These are phyloP conservation scores for Pontoporia blainvillei DNA, from an alignment of 2,113 vertebrate species.

Conservation along the genomic window DNA sequence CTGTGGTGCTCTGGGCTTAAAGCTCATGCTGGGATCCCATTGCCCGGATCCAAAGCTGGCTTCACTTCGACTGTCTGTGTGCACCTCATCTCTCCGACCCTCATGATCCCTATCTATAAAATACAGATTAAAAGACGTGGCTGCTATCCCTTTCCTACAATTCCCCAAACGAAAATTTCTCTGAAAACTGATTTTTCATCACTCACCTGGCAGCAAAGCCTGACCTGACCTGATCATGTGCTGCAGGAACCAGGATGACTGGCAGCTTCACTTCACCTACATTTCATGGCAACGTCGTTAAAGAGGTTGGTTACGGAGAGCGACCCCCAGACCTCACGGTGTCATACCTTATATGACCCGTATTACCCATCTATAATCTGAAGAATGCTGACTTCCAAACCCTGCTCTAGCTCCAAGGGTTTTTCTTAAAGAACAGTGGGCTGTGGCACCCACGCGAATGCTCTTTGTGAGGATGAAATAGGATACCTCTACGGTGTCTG, in stretches of 20 bases:
- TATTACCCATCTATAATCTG: rapidly evolving
- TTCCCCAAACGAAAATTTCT: not conserved
- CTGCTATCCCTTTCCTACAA: not conserved
- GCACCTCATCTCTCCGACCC: not conserved
- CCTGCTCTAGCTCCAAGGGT: not conserved
- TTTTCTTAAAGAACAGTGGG: not conserved
- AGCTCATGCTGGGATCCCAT: not conserved
- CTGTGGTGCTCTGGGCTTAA: rapidly evolving
- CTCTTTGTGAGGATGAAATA: not conserved
- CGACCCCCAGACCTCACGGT: not conserved
- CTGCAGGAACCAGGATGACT: not conserved
- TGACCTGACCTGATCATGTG: not conserved
- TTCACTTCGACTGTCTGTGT: rapidly evolving
- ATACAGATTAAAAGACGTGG: not conserved
- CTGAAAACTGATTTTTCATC: not conserved
- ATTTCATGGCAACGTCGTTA: rapidly evolving
- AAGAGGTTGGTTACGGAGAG: rapidly evolving
- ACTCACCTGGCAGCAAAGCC: not conserved
- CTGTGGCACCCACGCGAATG: rapidly evolving
- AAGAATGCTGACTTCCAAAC: not conserved
- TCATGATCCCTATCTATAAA: not conserved
- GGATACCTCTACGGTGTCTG: not conserved
- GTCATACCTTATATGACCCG: rapidly evolving
- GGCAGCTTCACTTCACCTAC: not conserved
- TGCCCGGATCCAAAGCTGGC: not conserved